These are phyloP conservation scores for Drosophila kepulauana DNA, from an alignment of 1,140 invertebrate genomes.

Conservation along the genomic window DNA sequence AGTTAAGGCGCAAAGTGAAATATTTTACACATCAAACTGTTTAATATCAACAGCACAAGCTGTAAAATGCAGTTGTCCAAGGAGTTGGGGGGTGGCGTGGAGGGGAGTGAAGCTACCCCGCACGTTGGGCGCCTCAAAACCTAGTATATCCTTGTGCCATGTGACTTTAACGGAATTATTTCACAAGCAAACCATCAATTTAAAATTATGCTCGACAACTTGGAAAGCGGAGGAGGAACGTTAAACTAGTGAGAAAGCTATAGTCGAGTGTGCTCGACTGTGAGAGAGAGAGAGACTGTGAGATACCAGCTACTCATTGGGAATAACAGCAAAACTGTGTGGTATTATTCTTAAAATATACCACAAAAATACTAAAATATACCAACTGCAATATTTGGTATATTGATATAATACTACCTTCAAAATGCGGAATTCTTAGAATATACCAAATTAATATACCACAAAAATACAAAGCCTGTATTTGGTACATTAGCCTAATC, in stretches of 20 bases:
- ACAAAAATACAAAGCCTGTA: too few species aligned
- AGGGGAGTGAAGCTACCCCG: neutral
- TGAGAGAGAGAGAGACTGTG: too few species aligned
- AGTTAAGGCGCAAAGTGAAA: conserved; percentile 65
- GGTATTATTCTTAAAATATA: too few species aligned
- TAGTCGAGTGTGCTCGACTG: neutral
- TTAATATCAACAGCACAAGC: conserved; percentile 39
- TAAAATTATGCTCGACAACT: neutral
- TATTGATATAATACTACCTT: too few species aligned
- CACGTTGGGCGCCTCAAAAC: conserved; percentile 10
- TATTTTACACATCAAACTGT: conserved; percentile 45
- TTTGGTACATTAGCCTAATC: too few species aligned
- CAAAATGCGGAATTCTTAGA: too few species aligned
- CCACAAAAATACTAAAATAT: neutral
- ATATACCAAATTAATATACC: too few species aligned
- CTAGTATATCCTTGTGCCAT: neutral
- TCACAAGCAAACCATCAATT: neutral
- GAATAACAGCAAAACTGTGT: too few species aligned
- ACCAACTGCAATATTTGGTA: neutral
- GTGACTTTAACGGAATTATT: neutral
- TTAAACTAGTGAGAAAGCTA: neutral
- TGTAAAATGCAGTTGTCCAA: neutral
- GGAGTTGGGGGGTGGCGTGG: too few species aligned
- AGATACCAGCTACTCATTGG: too few species aligned
- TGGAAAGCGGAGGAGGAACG: neutral